Evolutionary conservation across 2,797 vertebrate genomes (phyloP), one percentile per base, ranked within the genome.

Genomic region (Hoplostethus atlanticus): DNA sequence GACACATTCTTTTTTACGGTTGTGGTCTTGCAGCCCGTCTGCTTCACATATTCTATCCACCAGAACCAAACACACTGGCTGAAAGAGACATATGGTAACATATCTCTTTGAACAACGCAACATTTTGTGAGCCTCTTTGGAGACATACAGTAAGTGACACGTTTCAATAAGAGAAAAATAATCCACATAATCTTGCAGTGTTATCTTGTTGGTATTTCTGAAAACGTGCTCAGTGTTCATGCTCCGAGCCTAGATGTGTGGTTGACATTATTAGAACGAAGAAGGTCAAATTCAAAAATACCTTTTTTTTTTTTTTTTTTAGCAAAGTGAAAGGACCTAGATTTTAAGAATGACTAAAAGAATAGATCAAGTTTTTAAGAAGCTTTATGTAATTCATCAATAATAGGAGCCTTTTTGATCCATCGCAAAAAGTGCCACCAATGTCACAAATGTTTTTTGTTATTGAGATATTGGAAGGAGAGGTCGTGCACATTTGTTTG

Each of bases 201-300:
- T 69, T 36, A 58, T 13, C 21, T 25, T 9, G 1, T 63, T 66
- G 44, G 12, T 30, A 2, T 11, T 16, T 65, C 69, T 48, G 9
- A 31, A n/a, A 64, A 11, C 28, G 8, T 52, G 68, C 68, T 84
- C 62, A 53, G 57, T 25, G 21, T 71, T 15, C 31, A 34, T 71
- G 74, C 85, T 80, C 61, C 0, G 1, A 75, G 83, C 77, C 79
- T 11, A 2, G 0, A 36, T 53, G 66, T 42, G 63, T 59, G 42
- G 78, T 68, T 86, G 85, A 85, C 64, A 12, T 86, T 76, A 90
- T 87, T 79, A 77, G 79, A 76, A 69, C 84, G 89, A 86, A 85
- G 84, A 82, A 75, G 86, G 84, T 81, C 88, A 84, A 28, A 71
- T 79, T 60, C 12, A 30, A 66, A 72, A 76, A 78, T 80, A 6